phyloP scores from a whole-genome alignment of 64 coral and sea anemone genomes.

The Montipora foliosa region DNA sequence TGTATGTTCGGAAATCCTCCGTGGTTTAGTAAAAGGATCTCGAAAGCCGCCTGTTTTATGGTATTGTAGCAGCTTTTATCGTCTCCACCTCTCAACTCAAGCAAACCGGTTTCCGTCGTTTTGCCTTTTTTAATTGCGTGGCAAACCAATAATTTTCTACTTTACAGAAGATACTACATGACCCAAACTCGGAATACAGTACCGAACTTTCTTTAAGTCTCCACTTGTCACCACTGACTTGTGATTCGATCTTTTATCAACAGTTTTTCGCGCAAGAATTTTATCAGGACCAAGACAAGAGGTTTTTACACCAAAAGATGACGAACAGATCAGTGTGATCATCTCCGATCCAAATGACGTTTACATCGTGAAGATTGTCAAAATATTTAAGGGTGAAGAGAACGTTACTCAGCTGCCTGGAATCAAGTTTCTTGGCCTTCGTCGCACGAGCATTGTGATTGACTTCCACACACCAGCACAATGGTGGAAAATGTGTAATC shows the following conservation, averaged over 20 bases:
- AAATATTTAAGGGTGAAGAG: slow-evolving; percentile 20
- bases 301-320: not conserved
- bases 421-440: not conserved
- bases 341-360: not conserved
- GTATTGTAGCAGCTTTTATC: too few relatives aligned
- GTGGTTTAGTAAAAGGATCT: too few relatives aligned
- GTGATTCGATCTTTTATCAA: not conserved
- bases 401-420: not conserved
- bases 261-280: slow-evolving; percentile 4
- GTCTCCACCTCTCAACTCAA: too few relatives aligned
- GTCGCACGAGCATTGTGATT: not conserved
- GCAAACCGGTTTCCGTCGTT: too few relatives aligned
- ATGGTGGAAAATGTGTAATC: not conserved
- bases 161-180: too few relatives aligned
- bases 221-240: too few relatives aligned
- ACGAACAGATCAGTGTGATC: not conserved
- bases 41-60: too few relatives aligned
- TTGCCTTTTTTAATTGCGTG: too few relatives aligned
- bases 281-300: not conserved
- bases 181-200: too few relatives aligned
- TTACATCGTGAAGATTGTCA: slow-evolving; percentile 4
- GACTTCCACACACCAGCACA: not conserved
- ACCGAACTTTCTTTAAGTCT: too few relatives aligned
- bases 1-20: too few relatives aligned
- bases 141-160: too few relatives aligned